Conservation (phyloP, 1,140 invertebrate genomes). For the Belonocnema kinseyi region DNA sequence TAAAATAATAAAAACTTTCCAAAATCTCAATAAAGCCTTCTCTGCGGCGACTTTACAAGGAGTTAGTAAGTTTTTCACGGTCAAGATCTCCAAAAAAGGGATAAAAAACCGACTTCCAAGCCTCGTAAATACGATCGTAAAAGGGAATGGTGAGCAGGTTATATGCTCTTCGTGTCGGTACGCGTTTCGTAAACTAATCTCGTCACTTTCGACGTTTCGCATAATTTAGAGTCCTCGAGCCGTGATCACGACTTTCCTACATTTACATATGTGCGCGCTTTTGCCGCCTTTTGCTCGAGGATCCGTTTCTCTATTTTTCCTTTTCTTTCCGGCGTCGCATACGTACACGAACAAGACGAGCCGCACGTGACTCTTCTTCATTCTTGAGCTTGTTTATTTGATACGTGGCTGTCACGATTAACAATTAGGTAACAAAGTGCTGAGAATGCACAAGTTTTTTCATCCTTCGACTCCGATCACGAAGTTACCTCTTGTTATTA, state of each 20-base stretch:
- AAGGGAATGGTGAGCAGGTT: not conserved
- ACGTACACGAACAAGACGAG: slow-evolving; percentile 22
- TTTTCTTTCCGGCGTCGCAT: slow-evolving; percentile 1
- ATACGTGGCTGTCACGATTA: not conserved
- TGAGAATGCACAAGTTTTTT: not conserved
- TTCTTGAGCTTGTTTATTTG: not conserved
- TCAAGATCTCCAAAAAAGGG: not conserved
- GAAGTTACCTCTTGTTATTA: not conserved
- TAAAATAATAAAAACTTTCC: slow-evolving; percentile 14
- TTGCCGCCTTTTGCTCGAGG: slow-evolving; percentile 8
- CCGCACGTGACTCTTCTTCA: slow-evolving; percentile 23
- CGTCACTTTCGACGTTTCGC: slow-evolving; percentile 53
- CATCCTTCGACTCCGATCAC: not conserved
- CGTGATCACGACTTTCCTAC: slow-evolving; percentile 35
- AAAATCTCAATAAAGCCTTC: slow-evolving; percentile 7
- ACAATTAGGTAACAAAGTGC: slow-evolving; percentile 18
- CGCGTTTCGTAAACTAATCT: slow-evolving; percentile 51
- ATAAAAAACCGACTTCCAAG: not conserved
- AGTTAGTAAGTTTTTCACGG: slow-evolving; percentile 11
- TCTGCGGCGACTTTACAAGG: not conserved
- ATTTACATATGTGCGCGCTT: slow-evolving; percentile 12
- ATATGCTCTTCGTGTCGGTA: not conserved
- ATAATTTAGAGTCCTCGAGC: slow-evolving; percentile 48
- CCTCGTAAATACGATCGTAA: slow-evolving; percentile 2
- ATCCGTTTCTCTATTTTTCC: slow-evolving; percentile 18